These are phyloP conservation scores for Dynastes grantii DNA, from an alignment of 2,888 invertebrate genomes.

Conservation along the genomic window DNA sequence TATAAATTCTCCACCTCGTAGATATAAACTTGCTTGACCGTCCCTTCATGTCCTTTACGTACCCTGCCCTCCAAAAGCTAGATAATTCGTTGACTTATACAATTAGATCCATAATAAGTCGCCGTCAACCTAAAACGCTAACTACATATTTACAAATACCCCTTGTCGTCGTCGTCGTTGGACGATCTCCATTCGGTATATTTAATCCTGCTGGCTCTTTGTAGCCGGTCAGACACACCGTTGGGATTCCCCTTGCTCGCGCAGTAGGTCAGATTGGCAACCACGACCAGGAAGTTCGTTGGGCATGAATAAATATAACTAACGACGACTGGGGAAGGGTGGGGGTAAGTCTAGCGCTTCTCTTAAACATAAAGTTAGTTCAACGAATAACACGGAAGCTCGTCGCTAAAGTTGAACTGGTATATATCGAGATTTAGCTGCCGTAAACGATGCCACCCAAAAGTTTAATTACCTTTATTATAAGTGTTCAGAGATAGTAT, in stretches of 20 bases:
- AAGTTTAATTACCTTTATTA: no score
- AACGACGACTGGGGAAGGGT: neutral
- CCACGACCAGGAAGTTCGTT: conserved; percentile 18
- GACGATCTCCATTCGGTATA: neutral
- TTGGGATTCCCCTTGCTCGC: neutral
- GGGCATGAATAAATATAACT: conserved; percentile 18
- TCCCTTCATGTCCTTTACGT: neutral
- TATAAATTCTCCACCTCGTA: neutral
- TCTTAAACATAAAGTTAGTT: no score
- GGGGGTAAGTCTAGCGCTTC: no score
- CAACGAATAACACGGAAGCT: no score
- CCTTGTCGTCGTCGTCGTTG: no score
- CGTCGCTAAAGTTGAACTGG: no score
- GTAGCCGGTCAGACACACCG: neutral
- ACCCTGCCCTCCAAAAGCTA: neutral
- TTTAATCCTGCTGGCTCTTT: neutral
- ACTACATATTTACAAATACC: conserved; percentile 1
- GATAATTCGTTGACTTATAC: neutral
- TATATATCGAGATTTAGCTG: no score
- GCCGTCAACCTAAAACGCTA: conserved; percentile 6
- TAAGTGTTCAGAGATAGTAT: no score
- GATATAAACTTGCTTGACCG: neutral
- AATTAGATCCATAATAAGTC: conserved; percentile 4
- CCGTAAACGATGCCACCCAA: no score
- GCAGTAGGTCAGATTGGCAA: conserved; percentile 11